These are phyloP conservation scores for Melipona bicolor DNA, from an alignment of 2,888 invertebrate genomes.

Conservation along the genomic window DNA sequence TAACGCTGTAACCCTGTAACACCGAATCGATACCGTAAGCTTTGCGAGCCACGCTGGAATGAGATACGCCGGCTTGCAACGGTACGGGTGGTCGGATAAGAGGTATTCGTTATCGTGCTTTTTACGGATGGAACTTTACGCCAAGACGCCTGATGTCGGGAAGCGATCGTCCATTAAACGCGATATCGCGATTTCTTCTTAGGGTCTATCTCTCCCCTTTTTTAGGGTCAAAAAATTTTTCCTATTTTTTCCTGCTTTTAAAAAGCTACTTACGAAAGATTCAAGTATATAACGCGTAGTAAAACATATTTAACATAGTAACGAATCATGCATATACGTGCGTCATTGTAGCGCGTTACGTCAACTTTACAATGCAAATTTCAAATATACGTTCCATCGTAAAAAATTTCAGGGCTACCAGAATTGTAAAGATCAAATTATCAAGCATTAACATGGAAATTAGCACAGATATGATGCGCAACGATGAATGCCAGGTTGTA, in stretches of 20 bases:
- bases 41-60: constrained; percentile 58
- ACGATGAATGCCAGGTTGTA: no score
- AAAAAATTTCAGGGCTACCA: background rate
- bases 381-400: background rate
- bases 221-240: background rate
- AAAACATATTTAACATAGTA: no score
- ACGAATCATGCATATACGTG: no score
- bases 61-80: constrained; percentile 58
- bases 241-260: no score
- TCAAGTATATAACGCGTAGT: no score
- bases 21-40: constrained; percentile 53
- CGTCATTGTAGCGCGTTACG: background rate
- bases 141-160: constrained; percentile 34
- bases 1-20: constrained; percentile 52
- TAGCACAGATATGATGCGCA: no score
- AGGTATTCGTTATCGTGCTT: constrained; percentile 57
- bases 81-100: constrained; percentile 57
- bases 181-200: constrained; percentile 7
- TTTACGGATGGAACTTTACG: constrained; percentile 53
- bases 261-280: no score
- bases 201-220: background rate
- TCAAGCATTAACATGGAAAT: no score
- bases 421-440: background rate
- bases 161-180: constrained; percentile 33
- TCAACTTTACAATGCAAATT: background rate